Percentiles rank a stretch among this genome's conserved stretches.
These are phyloP conservation scores for Linurgus olivaceus DNA, from an alignment of 2,797 vertebrate species.

Conservation along the genomic window DNA sequence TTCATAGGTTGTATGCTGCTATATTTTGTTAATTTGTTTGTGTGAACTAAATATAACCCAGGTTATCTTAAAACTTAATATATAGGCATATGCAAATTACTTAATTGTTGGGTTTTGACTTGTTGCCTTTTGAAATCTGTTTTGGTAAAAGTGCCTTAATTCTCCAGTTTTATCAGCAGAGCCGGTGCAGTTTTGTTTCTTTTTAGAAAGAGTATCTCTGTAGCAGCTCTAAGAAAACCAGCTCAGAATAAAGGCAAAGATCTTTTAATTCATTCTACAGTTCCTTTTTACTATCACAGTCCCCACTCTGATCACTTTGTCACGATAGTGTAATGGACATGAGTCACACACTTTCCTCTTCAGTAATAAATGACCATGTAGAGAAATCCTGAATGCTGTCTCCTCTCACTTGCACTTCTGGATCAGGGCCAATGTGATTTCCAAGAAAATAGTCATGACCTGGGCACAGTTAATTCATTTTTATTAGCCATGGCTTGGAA, in stretches of 20 bases:
- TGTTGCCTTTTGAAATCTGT: slow-evolving; percentile 32
- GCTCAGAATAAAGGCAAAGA: slow-evolving; percentile 6
- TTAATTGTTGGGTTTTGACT: slow-evolving; percentile 2
- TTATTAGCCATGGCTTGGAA: background rate
- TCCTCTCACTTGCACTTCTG: slow-evolving; percentile 30
- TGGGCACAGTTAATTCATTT: background rate
- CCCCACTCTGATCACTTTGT: background rate
- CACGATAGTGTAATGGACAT: background rate
- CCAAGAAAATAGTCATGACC: background rate
- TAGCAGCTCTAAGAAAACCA: background rate
- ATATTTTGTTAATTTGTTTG: slow-evolving; percentile 49
- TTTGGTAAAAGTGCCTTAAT: slow-evolving; percentile 57
- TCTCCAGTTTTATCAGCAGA: background rate
- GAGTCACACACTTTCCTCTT: background rate
- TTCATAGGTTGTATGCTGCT: slow-evolving; percentile 63
- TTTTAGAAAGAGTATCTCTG: background rate
- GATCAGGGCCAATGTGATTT: background rate
- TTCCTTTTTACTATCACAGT: background rate
- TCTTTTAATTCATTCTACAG: background rate
- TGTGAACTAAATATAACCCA: slow-evolving; percentile 11
- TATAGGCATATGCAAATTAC: slow-evolving; percentile 13
- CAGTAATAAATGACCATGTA: slow-evolving; percentile 34
- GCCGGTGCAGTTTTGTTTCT: background rate
- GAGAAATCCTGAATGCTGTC: background rate
- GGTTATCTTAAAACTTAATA: slow-evolving; percentile 42